Base-by-base conservation (phyloP, 1,140 invertebrate genomes). In the Macrosteles quadrilineatus region DNA sequence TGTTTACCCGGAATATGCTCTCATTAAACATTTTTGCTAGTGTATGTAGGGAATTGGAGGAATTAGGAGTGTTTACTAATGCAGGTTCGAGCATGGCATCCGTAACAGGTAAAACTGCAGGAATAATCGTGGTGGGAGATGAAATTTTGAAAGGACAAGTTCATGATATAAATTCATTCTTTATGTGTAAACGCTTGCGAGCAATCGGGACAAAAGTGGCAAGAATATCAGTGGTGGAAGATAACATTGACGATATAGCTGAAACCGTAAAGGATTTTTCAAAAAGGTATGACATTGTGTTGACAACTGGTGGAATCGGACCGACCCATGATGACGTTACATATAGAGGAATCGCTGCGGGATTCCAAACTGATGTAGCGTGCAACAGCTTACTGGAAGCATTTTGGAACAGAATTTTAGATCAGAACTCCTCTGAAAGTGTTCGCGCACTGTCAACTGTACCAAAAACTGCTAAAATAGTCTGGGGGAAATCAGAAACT, bases 301-400 rank as follows among this genome's bases (percentile, higher is more conserved):
- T 94, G 47, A 93, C 92, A 1, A 86, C 89, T 1, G 92, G 92
- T 50, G 92, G 92, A 32, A 88, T 95, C 74, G 93, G 92, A 25
- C 91, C 92, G 3, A 94, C 93, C 45, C 92, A 95, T 79, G 92
- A 95, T 81, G 93, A 95, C 81, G 81, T 92, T 69, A 94, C 92
- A 21, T 94, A 90, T 81, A 87, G 89, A 84, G 91, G 88, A 81
- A 79, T 93, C 11, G 90, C 89, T 9, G 85, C 85, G 79, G 91
- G 90, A 9, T 93, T 94, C 81, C 76, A 82, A 72, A 84, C 88
- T 67, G 77, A 78, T 9, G 73, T 91, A 21, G 77, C 83, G 47
- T 77, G 84, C 57, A 84, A 92, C 78, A 82, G 85, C 57, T 83
- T 84, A 25, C 76, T 93, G 62, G 82, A 85, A 25, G 75, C 85